Conservation (phyloP, 2,113 vertebrate species). For the Dipodomys spectabilis region DNA sequence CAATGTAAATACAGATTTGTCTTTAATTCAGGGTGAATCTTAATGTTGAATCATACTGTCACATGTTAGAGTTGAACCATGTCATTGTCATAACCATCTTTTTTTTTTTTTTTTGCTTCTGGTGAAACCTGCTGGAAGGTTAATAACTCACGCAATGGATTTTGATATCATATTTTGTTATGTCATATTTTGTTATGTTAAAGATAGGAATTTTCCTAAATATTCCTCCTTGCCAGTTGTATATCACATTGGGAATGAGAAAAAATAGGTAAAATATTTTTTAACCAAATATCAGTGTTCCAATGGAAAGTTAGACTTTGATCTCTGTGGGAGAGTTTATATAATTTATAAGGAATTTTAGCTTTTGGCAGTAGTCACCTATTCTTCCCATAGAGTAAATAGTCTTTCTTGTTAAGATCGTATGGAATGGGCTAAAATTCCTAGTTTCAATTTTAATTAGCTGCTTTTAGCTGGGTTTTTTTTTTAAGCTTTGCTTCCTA, state of each 20-base stretch:
- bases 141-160: not conserved
- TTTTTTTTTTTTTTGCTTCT: not conserved
- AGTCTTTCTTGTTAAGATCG: constrained; percentile 25
- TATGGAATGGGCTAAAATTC: not conserved
- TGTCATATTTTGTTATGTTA: no score
- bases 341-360: constrained; percentile 36
- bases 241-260: constrained; percentile 24
- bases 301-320: constrained; percentile 30
- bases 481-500: constrained; percentile 30
- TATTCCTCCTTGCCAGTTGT: not conserved
- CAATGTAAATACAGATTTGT: not conserved
- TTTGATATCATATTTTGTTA: no score
- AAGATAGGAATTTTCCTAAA: not conserved
- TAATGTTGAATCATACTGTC: constrained; percentile 14
- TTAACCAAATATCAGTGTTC: constrained; percentile 26
- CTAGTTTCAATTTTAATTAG: constrained; percentile 47
- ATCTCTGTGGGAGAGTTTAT: constrained; percentile 14
- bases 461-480: constrained; percentile 45
- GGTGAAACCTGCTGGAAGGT: not conserved
- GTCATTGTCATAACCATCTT: not conserved
- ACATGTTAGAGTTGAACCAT: not conserved
- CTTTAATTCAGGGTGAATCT: not conserved
- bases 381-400: constrained; percentile 14
- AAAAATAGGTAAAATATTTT: not conserved
- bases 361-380: constrained; percentile 26